phyloP scores from a whole-genome alignment of 30 jellyfish, hydroid and myxozoan genomes.

The Pseudorhiza aurosa region DNA sequence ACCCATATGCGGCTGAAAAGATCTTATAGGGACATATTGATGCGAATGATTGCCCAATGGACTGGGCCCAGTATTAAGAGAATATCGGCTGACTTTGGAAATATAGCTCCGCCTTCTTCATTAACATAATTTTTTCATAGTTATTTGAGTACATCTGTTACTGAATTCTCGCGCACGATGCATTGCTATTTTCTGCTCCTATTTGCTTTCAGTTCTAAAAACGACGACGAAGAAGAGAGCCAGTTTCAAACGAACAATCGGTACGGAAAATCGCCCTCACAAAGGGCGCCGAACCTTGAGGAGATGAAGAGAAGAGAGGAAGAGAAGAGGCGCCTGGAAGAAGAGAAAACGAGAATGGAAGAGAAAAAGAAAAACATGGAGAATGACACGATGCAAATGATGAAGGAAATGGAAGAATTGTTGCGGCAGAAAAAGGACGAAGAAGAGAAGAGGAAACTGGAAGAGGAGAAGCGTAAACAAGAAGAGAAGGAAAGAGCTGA shows the following conservation, averaged over 20 bases:
- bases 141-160: too few relatives aligned
- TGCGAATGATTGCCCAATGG: too few relatives aligned
- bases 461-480: conserved; percentile 62
- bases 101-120: too few relatives aligned
- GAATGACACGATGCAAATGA: conserved; percentile 53
- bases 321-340: conserved; percentile 35
- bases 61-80: too few relatives aligned
- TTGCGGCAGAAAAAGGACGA: conserved; percentile 68
- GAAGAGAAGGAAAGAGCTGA: conserved; percentile 47
- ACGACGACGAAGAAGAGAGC: not conserved
- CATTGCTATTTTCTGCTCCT: too few relatives aligned
- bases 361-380: conserved; percentile 61
- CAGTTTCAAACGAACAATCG: conserved; percentile 10
- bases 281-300: conserved; percentile 13
- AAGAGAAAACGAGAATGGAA: conserved; percentile 39
- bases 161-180: too few relatives aligned
- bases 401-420: conserved; percentile 78
- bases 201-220: not conserved
- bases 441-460: conserved; percentile 48
- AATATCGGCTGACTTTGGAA: too few relatives aligned
- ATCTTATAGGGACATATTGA: too few relatives aligned
- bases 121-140: too few relatives aligned
- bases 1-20: too few relatives aligned
- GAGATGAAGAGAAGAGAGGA: conserved; percentile 31
- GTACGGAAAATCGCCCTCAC: conserved; percentile 8